Evolutionary conservation across 2,888 invertebrate species (phyloP).

Genomic region (Eupithecia vulgata): DNA sequence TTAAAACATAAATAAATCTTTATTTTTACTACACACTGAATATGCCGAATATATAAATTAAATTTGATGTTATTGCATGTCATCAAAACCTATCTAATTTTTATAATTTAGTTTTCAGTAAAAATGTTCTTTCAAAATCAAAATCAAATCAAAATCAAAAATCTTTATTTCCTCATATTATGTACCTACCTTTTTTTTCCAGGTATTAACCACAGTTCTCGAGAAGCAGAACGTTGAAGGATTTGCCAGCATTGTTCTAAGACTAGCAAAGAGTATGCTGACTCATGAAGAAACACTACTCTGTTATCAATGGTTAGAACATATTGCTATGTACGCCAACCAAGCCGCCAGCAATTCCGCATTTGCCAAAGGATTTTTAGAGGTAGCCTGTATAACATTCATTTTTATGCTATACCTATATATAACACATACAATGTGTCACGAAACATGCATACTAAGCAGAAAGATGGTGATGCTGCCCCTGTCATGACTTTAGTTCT

Average conservation of each 20-base stretch:
- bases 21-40: not conserved
- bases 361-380: constrained; percentile 78
- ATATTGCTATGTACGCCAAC: constrained; percentile 82
- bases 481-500: too few relatives aligned
- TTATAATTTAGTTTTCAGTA: not conserved
- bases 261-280: constrained; percentile 72
- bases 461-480: too few relatives aligned
- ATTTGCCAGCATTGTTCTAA: constrained; percentile 81
- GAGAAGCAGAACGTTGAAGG: constrained; percentile 76
- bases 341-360: constrained; percentile 71
- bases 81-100: not conserved
- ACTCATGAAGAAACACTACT: constrained; percentile 73
- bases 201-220: constrained; percentile 79
- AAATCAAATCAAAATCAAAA: too few relatives aligned
- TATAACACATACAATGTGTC: too few relatives aligned
- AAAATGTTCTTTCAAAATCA: too few relatives aligned
- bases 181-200: constrained; percentile 36
- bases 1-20: not conserved
- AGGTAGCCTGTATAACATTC: constrained; percentile 63
- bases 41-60: too few relatives aligned
- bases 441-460: too few relatives aligned
- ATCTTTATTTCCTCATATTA: not conserved
- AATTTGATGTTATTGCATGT: not conserved
- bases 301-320: constrained; percentile 88
- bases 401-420: not conserved